Evolutionary conservation across 2,113 vertebrate species (phyloP), one percentile per base, ranked within the genome.

Genomic region (Naja naja): DNA sequence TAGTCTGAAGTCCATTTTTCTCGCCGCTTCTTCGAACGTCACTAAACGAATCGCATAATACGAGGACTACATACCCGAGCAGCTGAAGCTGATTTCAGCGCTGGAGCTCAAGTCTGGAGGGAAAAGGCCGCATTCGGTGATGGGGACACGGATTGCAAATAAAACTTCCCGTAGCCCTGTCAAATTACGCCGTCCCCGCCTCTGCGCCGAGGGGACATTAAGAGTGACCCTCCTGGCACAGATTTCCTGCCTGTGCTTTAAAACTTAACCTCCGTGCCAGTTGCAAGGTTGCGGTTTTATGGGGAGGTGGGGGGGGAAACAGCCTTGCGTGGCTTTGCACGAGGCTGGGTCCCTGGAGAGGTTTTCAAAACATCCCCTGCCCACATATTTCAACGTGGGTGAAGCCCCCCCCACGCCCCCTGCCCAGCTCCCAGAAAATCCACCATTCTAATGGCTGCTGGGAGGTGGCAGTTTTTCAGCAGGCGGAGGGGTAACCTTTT

Each of bases 11-110:
- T 5, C 27, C 0, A 10, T 4, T 64, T 14, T n/a, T n/a, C 12
- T 11, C 27, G 0, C n/a, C 0, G 11, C 12, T 5, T 14, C 4
- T n/a, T n/a, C 0, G 27, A n/a, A 64, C 11, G 1, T 64, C 60
- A 14, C 60, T 64, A 64, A 64, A 64, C 4, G 27, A n/a, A 58
- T 58, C 7, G 0, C 56, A 8, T 6, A 9, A 3, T 9, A 25
- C 0, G 56, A 58, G 56, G 56, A 58, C 56, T 9, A 58, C 6
- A 8, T 8, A 6, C 56, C 0, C 23, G 2, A 58, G 20, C 5
- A 1, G 16, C 5, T 74, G 8, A 20, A 20, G n/a, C n/a, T 74
- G 64, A 34, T 74, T 74, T 74, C 5, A 1, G 14, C 5, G 2
- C 1, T 5, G 6, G 14, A 74, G 9, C 64, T 74, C 4, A 74